Evolutionary conservation across 2,888 invertebrate species (phyloP).

Genomic region (Heliconius cydno): DNA sequence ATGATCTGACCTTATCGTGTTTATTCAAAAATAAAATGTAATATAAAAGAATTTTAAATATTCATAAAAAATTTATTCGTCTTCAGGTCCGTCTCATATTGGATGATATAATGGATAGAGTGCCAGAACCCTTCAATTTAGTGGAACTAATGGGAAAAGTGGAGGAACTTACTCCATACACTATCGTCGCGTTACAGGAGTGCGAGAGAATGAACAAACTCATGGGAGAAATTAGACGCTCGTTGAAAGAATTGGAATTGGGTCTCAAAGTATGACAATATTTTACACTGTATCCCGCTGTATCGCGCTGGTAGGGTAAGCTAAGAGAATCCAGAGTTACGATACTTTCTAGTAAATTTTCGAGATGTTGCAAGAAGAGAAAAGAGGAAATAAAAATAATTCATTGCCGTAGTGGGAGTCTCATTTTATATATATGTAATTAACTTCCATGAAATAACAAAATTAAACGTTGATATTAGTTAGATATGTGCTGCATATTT

Average conservation of each 20-base stretch:
- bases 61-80: neutral
- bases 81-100: slow-evolving; percentile 88
- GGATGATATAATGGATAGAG: slow-evolving; percentile 94
- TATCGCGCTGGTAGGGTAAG: neutral
- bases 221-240: slow-evolving; percentile 90
- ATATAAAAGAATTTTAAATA: neutral
- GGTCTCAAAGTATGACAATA: slow-evolving; percentile 89
- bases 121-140: slow-evolving; percentile 95
- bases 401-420: neutral
- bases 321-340: neutral
- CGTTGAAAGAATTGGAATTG: slow-evolving; percentile 92
- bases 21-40: neutral
- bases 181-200: slow-evolving; percentile 96
- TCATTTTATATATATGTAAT: no score
- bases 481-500: no score
- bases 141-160: slow-evolving; percentile 92
- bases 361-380: neutral
- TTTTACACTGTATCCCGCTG: neutral
- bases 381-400: neutral
- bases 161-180: slow-evolving; percentile 95
- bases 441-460: no score
- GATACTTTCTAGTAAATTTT: neutral
- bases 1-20: neutral
- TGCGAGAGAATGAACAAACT: slow-evolving; percentile 97
- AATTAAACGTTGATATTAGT: no score